A percentile compares a stretch with the other conserved stretches of the same genome.
Conservation (phyloP, 2,113 vertebrate genomes). For the Coturnix japonica region DNA sequence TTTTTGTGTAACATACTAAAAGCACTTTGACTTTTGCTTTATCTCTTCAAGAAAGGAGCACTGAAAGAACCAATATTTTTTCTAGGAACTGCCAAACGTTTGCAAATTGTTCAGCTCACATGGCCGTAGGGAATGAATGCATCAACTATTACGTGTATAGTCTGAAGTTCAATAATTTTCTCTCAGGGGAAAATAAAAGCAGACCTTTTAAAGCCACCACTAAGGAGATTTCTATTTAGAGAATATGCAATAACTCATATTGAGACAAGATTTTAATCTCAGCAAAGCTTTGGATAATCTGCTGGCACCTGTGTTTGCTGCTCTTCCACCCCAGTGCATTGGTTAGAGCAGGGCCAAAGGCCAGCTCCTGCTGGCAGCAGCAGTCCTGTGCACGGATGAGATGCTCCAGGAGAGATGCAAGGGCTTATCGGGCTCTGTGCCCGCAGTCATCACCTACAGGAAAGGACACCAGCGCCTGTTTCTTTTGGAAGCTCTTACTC, state of each 20-base stretch:
- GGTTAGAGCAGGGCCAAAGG: conserved; percentile 41
- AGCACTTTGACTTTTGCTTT: background rate
- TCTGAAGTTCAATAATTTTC: conserved; percentile 13
- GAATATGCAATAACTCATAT: conserved; percentile 72
- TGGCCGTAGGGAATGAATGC: background rate
- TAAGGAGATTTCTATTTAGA: conserved; percentile 72
- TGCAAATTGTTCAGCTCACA: background rate
- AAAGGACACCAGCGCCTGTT: background rate
- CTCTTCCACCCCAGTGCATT: conserved; percentile 44
- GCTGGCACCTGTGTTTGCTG: conserved; percentile 65
- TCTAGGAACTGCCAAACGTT: background rate
- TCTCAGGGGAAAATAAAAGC: conserved; percentile 33
- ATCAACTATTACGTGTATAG: background rate
- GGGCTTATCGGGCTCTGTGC: background rate
- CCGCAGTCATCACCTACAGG: background rate
- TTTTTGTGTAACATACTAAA: background rate
- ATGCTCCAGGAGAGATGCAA: background rate
- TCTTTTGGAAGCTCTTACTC: background rate
- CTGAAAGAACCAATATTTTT: background rate
- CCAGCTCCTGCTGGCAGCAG: background rate
- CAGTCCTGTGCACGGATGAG: background rate
- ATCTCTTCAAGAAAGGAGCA: background rate
- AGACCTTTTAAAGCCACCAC: conserved; percentile 57
- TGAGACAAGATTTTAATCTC: conserved; percentile 73
- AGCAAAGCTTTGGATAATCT: conserved; percentile 71